phyloP scores from a whole-genome alignment of 2,797 vertebrate species.

The Neomorphus geoffroyi region DNA sequence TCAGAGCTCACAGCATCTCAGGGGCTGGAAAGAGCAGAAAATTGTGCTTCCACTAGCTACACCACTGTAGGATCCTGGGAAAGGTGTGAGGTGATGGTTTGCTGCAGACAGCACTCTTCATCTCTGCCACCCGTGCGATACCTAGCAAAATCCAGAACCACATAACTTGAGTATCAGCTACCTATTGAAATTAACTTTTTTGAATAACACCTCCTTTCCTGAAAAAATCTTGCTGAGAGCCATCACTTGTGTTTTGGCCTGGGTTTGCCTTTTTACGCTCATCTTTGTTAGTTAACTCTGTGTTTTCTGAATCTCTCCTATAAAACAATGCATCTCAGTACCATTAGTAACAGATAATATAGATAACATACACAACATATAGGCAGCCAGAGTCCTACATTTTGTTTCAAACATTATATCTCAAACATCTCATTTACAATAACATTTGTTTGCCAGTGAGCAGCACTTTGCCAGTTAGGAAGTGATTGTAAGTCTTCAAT shows the following conservation, averaged over 20 bases:
- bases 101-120: not conserved
- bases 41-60: accelerated
- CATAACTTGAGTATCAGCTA: not conserved
- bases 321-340: not conserved
- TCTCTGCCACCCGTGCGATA: accelerated
- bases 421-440: not conserved
- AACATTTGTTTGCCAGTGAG: not conserved
- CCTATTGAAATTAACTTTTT: accelerated
- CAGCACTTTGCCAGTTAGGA: not conserved
- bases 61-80: not conserved
- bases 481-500: not conserved
- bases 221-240: not conserved
- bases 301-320: not conserved
- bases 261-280: not conserved
- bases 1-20: not conserved
- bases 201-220: not conserved
- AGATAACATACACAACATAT: accelerated
- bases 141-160: not conserved
- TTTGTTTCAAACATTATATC: not conserved
- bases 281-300: not conserved
- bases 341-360: not conserved
- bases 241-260: not conserved
- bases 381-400: not conserved
- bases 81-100: not conserved
- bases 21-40: not conserved